A percentile compares a stretch with the other conserved stretches of the same genome.
Conservation (phyloP, 2,888 invertebrate species). For the Euplagia quadripunctaria region DNA sequence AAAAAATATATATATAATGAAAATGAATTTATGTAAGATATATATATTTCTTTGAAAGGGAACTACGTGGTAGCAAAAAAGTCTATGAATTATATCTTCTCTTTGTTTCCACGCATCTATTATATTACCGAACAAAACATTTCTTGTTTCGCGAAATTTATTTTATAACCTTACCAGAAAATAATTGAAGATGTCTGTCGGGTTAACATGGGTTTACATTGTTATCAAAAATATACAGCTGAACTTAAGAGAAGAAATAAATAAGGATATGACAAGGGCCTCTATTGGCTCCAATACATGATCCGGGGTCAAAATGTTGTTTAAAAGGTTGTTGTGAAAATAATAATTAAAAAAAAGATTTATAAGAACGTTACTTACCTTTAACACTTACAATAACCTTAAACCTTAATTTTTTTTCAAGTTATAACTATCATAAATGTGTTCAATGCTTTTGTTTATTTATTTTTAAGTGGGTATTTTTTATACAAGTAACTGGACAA, state of each 20-base stretch:
- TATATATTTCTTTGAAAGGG: not conserved
- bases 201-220: slow-evolving; percentile 8
- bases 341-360: too few relatives aligned
- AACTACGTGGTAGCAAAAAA: not conserved
- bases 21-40: not conserved
- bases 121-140: not conserved
- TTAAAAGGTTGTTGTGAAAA: too few relatives aligned
- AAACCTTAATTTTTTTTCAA: too few relatives aligned
- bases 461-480: too few relatives aligned
- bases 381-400: too few relatives aligned
- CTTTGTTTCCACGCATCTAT: not conserved
- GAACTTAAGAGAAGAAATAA: slow-evolving; percentile 5
- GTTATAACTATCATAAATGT: too few relatives aligned
- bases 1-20: not conserved
- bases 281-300: slow-evolving; percentile 11
- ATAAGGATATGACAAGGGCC: slow-evolving; percentile 11
- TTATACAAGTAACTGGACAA: too few relatives aligned
- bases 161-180: not conserved
- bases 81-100: not conserved
- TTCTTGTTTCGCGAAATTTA: not conserved
- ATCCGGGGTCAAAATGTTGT: not conserved
- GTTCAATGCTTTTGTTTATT: too few relatives aligned
- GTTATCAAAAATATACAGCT: slow-evolving; percentile 11
- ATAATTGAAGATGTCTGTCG: slow-evolving; percentile 11
- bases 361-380: too few relatives aligned